Evolutionary conservation across 2,888 invertebrate species (phyloP), one percentile per base, ranked within the genome.

Genomic region (Drosophila prostipennis): DNA sequence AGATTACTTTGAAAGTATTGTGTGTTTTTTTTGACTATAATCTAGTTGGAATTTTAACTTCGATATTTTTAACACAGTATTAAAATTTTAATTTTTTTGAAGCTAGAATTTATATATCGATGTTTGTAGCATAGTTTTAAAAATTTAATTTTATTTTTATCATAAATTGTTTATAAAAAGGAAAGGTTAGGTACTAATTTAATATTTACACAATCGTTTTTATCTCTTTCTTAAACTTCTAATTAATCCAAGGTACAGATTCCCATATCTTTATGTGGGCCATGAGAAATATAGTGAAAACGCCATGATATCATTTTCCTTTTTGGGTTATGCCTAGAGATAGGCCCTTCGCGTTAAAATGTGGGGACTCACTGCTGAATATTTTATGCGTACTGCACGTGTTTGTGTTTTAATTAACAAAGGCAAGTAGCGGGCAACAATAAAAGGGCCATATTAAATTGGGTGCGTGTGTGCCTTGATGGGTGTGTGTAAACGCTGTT

Each of bases 401-500:
- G 89, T 89, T 89, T 88, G 84, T 86, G 80, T 89, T 85, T 85
- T 85, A 85, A 85, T 85, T 85, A 85, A 89, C 87, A 85, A 81
- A 61, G 80, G 74, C 85, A 59, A 72, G 59, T 72, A 65, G 74
- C 65, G 56, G 56, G 74, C 60, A 87, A 87, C 83, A 89, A 87
- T 89, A 89, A 89, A 89, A 89, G 71, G 69, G 76, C 69, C 72
- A 74, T 82, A 89, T 84, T 87, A 74, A 87, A 82, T 80, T 72
- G 63, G 56, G 53, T 68, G 57, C 69, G 57, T 37, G 73, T 55
- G 60, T 48, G 46, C 71, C 43, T 43, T 6, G 19, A 42, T 16
- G 19, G 16, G 57, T 43, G 45, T 43, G 37, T 52, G 60, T 70
- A 45, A 40, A 45, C 52, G 57, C 54, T 57, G 59, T 72, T 76